A percentile compares a stretch with the other conserved stretches of the same genome.
Conservation (phyloP, 2,113 vertebrate species). For the Indri indri region DNA sequence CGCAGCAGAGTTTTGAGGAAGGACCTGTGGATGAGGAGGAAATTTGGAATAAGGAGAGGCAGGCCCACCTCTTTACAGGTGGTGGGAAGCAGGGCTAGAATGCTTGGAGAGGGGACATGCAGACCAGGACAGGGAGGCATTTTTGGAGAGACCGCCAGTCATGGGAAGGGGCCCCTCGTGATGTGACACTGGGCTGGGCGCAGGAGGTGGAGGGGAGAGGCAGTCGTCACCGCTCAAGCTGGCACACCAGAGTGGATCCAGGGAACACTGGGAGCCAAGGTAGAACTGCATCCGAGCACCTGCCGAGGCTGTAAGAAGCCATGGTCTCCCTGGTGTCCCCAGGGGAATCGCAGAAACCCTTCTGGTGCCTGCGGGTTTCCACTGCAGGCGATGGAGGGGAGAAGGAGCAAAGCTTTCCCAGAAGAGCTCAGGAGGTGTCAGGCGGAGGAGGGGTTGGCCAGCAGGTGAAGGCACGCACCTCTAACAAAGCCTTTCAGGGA, state of each 20-base stretch:
- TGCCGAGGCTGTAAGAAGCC: background rate
- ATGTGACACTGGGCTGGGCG: background rate
- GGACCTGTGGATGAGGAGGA: background rate
- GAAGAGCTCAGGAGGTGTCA: background rate
- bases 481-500: background rate
- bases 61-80: background rate
- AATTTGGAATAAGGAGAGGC: background rate
- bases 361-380: background rate
- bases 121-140: background rate
- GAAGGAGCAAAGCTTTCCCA: slow-evolving; percentile 11
- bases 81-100: background rate
- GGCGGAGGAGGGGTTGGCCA: background rate
- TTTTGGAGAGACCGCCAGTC: background rate
- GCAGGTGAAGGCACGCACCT: background rate
- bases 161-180: background rate
- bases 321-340: background rate
- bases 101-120: too few species aligned
- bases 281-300: background rate
- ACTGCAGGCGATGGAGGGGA: background rate
- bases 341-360: background rate
- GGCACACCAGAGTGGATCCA: background rate
- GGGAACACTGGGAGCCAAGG: background rate
- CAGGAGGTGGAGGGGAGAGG: background rate
- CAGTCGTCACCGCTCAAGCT: background rate
- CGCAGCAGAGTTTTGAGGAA: background rate